A percentile compares a stretch with the other conserved stretches of the same genome.
Evolutionary conservation across 2,888 invertebrate genomes (phyloP).

Genomic region (Chironomus tentans): DNA sequence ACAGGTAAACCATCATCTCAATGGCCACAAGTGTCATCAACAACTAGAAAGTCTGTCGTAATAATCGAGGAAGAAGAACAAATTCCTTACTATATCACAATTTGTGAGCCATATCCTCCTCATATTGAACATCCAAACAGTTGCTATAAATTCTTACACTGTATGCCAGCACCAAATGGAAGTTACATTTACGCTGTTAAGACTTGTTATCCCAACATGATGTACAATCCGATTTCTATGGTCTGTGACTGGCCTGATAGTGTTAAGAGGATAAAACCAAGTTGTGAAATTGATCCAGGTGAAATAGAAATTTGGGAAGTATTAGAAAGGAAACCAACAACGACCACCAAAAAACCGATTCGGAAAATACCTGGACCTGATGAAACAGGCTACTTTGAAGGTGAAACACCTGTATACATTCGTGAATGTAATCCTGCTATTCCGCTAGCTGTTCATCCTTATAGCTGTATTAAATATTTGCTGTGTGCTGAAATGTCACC

Average conservation of each 20-base stretch:
- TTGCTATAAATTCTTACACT: slow-evolving; percentile 63
- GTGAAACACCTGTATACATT: slow-evolving; percentile 10
- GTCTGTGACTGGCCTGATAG: slow-evolving; percentile 55
- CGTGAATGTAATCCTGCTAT: slow-evolving; percentile 41
- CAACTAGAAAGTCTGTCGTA: not conserved
- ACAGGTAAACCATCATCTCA: not conserved
- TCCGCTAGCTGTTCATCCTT: slow-evolving; percentile 52
- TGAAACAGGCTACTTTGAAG: not conserved
- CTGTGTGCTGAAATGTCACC: slow-evolving; percentile 50
- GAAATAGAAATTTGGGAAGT: slow-evolving; percentile 13
- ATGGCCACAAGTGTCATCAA: not conserved
- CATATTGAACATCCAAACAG: slow-evolving; percentile 54
- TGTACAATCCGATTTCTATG: slow-evolving; percentile 56
- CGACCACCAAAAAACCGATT: not conserved
- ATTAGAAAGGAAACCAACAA: not conserved
- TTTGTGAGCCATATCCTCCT: slow-evolving; percentile 45
- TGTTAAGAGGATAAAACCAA: slow-evolving; percentile 51
- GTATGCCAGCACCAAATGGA: slow-evolving; percentile 44
- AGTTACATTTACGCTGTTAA: slow-evolving; percentile 50
- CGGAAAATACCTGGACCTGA: too few species aligned
- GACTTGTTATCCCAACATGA: slow-evolving; percentile 52
- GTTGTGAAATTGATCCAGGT: slow-evolving; percentile 43
- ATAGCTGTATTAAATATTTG: slow-evolving; percentile 59
- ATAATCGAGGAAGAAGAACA: not conserved
- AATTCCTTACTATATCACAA: slow-evolving; percentile 35